These are phyloP conservation scores for Acipenser transmontanus DNA, from an alignment of 2,797 vertebrate species.

Conservation along the genomic window DNA sequence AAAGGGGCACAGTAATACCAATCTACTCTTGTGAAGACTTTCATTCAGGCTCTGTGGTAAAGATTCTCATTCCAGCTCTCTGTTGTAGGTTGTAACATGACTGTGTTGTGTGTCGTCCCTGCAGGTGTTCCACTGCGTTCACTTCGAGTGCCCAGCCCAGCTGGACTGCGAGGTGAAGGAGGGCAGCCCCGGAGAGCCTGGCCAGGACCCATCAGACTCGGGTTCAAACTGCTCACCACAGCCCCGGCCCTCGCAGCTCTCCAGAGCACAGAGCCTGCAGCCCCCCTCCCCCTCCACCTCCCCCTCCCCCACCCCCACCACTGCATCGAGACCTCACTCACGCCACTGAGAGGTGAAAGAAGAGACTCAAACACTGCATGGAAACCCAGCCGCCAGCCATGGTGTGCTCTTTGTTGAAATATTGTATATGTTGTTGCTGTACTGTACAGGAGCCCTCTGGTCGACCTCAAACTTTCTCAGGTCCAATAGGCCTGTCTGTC, in stretches of 20 bases:
- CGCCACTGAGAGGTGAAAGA: conserved; percentile 31
- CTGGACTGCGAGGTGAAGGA: conserved; percentile 67
- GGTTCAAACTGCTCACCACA: conserved; percentile 41
- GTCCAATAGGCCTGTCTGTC: no score
- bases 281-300: conserved; percentile 42
- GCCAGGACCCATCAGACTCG: conserved; percentile 38
- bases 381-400: no score
- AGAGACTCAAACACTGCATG: no score
- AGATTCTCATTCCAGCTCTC: not conserved
- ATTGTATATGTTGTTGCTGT: no score
- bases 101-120: no score
- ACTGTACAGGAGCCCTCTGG: no score
- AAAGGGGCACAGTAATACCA: no score
- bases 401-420: no score
- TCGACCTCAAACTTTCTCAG: no score
- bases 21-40: not conserved
- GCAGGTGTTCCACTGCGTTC: conserved; percentile 96
- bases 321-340: conserved; percentile 36
- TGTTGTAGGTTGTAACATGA: not conserved
- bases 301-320: conserved; percentile 31
- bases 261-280: conserved; percentile 57
- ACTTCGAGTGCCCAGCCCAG: conserved; percentile 93
- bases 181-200: conserved; percentile 51
- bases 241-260: conserved; percentile 48
- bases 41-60: not conserved